Conservation (phyloP, 2,113 vertebrate species). For the Melanotaenia duboulayi region DNA sequence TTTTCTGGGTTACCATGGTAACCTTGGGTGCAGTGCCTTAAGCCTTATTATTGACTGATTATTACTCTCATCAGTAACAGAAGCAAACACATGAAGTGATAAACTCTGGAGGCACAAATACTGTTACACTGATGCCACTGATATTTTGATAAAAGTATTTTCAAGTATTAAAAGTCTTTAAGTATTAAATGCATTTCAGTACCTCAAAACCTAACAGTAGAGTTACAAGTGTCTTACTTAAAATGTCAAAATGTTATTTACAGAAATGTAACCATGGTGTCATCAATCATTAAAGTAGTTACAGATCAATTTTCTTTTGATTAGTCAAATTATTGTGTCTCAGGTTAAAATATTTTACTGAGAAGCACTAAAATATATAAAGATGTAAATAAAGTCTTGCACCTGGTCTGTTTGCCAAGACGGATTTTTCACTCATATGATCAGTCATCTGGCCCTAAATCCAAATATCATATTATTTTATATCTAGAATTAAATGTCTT, state of each 20-base stretch:
- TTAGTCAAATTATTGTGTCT: too few relatives aligned
- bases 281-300: too few relatives aligned
- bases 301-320: too few relatives aligned
- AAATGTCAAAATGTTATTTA: neutral
- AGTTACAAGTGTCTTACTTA: neutral
- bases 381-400: too few relatives aligned
- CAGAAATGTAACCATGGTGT: too few relatives aligned
- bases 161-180: neutral
- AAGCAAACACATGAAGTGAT: neutral
- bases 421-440: too few relatives aligned
- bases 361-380: too few relatives aligned
- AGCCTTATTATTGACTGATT: neutral
- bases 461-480: neutral
- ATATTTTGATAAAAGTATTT: too few relatives aligned
- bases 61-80: neutral
- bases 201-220: neutral
- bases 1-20: neutral
- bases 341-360: too few relatives aligned
- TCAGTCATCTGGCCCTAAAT: too few relatives aligned
- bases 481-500: neutral
- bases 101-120: neutral
- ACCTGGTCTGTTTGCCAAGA: too few relatives aligned
- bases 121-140: neutral
- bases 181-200: too few relatives aligned
- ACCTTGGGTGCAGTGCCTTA: neutral